Percentiles rank a stretch among this genome's conserved stretches.
phyloP scores from a whole-genome alignment of 2,888 invertebrate genomes.

The Cantharis nigra region DNA sequence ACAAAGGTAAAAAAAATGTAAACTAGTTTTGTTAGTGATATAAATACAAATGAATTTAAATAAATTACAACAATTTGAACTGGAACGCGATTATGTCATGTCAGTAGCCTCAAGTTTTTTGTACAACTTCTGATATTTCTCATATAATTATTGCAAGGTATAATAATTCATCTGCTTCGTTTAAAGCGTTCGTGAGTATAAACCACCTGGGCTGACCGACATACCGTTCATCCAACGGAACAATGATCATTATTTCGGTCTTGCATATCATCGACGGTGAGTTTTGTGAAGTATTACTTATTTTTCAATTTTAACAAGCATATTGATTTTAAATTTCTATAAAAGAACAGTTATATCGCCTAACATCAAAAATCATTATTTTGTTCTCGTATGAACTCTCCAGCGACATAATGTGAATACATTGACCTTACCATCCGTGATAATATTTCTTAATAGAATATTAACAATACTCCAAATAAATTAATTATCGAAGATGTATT shows the following conservation, averaged over 20 bases:
- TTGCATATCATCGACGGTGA: neutral
- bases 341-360: neutral
- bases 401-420: neutral
- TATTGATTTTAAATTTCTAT: neutral
- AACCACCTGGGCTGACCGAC: neutral
- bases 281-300: neutral
- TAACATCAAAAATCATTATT: neutral
- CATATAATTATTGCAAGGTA: neutral
- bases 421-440: neutral
- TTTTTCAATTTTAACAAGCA: neutral
- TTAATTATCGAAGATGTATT: neutral
- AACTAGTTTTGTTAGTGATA: neutral
- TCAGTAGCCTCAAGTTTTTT: neutral
- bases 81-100: neutral
- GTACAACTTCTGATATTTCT: neutral
- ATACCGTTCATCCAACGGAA: conserved; percentile 4
- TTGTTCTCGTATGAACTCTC: neutral
- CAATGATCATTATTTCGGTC: neutral
- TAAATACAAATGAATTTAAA: neutral
- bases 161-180: neutral
- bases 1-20: neutral
- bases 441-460: neutral
- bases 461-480: neutral
- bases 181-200: neutral
- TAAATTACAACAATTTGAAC: neutral